Base-by-base conservation (phyloP, 2,888 invertebrate genomes). In the Apeira syringaria region DNA sequence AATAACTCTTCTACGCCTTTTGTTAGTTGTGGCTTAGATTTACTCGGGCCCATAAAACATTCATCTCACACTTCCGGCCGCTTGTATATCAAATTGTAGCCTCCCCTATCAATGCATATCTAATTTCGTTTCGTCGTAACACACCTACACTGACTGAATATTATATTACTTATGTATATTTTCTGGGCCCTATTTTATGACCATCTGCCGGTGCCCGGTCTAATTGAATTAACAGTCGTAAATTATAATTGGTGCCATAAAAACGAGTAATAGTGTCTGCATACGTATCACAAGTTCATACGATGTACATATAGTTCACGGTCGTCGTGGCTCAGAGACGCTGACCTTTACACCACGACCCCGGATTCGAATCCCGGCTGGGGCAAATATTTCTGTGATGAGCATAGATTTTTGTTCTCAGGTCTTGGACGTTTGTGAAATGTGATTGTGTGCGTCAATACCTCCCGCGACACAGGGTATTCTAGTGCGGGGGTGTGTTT, bases 61-160 rank as follows among this genome's bases (percentile, higher is more conserved):
- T 32, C 31, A 31, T 47, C 27, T 30, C 24, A 18, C 29, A 40
- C 45, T 49, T 47, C 48, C 53, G 40, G 48, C 33, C 25, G 31
- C 29, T 47, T 37, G 31, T 46, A 35, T 33, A 30, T 26, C 29
- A 37, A 42, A 44, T 44, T 42, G 36, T 37, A 40, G 36, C 41
- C 41, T 38, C 46, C 48, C 51, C 39, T 46, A 47, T 49, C 42
- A 22, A 47, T 27, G 38, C 40, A 50, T 50, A 48, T 51, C 46
- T 45, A 32, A 47, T 51, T 48, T 39, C 41, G 28, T 40, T 29
- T 20, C 28, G 17, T 18, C 37, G 28, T 34, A 34, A 37, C 40
- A 30, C 47, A 38, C 41, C 49, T 36, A 40, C 39, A 39, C 39
- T 27, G 20, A 20, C 20, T 20, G 25, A 47, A 28, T 32, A 31